Conservation (phyloP, 2,113 vertebrate species). For the Bufo bufo region DNA sequence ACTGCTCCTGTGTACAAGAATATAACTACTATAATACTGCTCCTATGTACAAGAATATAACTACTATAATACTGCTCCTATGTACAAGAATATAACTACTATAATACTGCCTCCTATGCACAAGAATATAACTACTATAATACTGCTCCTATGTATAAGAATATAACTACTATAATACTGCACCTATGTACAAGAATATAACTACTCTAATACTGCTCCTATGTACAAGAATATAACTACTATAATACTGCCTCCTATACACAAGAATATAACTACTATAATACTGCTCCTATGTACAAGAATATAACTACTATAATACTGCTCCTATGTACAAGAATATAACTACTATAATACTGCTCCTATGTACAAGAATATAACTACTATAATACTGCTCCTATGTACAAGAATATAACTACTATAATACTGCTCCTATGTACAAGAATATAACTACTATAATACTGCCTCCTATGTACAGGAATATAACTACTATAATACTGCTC, state of each 20-base stretch:
- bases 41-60: background rate
- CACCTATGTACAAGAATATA: too few species aligned
- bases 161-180: background rate
- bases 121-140: background rate
- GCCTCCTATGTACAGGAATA: too few species aligned
- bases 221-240: conserved; percentile 1
- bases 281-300: background rate
- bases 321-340: too few species aligned
- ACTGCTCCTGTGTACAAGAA: background rate
- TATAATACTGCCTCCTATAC: background rate
- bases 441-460: too few species aligned
- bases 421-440: too few species aligned
- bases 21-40: conserved; percentile 9
- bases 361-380: too few species aligned
- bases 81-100: background rate
- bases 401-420: too few species aligned
- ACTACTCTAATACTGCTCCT: background rate
- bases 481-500: too few species aligned
- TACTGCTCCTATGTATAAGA: background rate
- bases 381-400: too few species aligned
- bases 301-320: too few species aligned
- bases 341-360: too few species aligned
- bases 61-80: background rate
- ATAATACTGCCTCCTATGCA: background rate
- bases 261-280: background rate